phyloP scores from a whole-genome alignment of 2,888 invertebrate genomes.

The Polyommatus iphigenia region DNA sequence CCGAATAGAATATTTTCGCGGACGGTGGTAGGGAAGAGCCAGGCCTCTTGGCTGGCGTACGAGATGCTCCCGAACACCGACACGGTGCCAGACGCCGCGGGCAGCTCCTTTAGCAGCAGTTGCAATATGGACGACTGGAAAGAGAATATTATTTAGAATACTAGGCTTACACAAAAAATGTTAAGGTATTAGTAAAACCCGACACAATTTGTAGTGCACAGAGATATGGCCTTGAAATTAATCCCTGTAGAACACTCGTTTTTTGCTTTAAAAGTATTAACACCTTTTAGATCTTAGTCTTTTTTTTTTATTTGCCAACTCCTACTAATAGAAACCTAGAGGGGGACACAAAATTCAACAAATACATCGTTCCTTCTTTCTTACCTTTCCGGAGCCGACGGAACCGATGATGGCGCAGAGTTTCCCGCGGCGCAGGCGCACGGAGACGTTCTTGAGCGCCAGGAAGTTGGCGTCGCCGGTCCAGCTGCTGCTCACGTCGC shows the following conservation, averaged over 20 bases:
- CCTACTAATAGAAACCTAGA: background rate
- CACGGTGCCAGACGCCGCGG: constrained; percentile 81
- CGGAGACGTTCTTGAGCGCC: constrained; percentile 76
- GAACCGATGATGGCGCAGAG: constrained; percentile 86
- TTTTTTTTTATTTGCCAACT: no score
- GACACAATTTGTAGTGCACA: background rate
- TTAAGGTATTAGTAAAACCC: background rate
- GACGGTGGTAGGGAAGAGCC: constrained; percentile 89
- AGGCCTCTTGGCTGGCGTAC: constrained; percentile 92
- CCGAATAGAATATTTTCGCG: constrained; percentile 94
- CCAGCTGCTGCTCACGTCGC: constrained; percentile 75
- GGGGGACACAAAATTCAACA: background rate
- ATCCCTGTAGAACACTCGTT: background rate
- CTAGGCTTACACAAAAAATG: background rate
- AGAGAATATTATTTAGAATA: constrained; percentile 42
- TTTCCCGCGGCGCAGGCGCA: constrained; percentile 78
- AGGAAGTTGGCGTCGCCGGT: constrained; percentile 71
- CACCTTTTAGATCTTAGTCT: background rate
- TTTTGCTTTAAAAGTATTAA: background rate
- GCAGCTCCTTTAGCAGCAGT: constrained; percentile 86
- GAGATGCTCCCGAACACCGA: constrained; percentile 82
- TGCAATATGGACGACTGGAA: constrained; percentile 82
- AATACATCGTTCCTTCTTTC: no score
- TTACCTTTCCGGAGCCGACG: constrained; percentile 58
- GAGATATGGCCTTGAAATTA: background rate